A percentile compares a stretch with the other conserved stretches of the same genome.
Conservation (phyloP, 2,888 invertebrate species). For the Ophraella communa region DNA sequence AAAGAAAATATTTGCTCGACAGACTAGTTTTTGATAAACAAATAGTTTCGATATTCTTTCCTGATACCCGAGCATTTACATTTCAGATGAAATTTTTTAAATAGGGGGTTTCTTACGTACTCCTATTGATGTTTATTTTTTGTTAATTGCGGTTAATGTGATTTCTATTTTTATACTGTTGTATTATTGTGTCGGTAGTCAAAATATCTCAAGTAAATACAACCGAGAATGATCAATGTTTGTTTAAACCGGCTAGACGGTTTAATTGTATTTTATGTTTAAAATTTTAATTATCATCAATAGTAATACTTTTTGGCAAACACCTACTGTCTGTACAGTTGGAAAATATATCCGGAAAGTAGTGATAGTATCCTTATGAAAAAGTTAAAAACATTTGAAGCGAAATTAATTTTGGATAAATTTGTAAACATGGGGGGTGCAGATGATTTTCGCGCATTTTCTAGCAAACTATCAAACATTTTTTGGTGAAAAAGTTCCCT, state of each 20-base stretch:
- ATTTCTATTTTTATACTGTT: conserved; percentile 2
- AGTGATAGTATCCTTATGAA: too few relatives aligned
- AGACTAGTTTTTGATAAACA: too few relatives aligned
- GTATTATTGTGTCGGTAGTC: background rate
- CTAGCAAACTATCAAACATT: too few relatives aligned
- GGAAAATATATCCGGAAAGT: background rate
- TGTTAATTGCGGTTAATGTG: background rate
- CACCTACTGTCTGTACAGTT: background rate
- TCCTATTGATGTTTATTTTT: background rate
- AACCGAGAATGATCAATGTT: background rate
- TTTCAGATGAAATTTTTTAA: background rate
- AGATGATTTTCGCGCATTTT: too few relatives aligned
- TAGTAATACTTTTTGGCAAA: background rate
- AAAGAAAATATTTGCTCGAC: too few relatives aligned
- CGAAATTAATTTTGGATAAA: too few relatives aligned
- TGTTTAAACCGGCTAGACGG: conserved; percentile 1
- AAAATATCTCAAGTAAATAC: background rate
- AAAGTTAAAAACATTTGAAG: too few relatives aligned
- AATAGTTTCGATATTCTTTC: too few relatives aligned
- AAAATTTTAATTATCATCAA: background rate
- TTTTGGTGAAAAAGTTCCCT: too few relatives aligned
- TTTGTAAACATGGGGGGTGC: too few relatives aligned
- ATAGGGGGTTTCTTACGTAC: background rate
- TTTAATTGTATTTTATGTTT: background rate
- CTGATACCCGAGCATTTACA: too few relatives aligned